phyloP scores from a whole-genome alignment of 2,113 vertebrate genomes.

The Pithys albifrons region DNA sequence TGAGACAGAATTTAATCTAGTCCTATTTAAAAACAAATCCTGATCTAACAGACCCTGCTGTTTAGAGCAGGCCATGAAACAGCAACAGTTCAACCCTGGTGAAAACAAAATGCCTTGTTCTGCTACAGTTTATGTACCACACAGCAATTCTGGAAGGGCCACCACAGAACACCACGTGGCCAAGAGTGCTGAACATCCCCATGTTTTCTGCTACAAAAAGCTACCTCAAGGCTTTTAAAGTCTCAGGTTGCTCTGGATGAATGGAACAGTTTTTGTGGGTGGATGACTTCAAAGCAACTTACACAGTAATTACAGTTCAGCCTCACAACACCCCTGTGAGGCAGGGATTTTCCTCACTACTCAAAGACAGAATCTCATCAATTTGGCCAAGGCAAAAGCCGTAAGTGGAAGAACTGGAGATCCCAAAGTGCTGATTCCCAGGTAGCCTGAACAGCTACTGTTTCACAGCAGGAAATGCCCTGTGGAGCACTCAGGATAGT shows the following conservation, averaged over 20 bases:
- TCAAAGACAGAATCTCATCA: not conserved
- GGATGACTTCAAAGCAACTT: not conserved
- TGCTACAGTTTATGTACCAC: not conserved
- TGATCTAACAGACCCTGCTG: not conserved
- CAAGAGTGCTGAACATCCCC: not conserved
- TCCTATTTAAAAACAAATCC: not conserved
- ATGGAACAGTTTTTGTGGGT: not conserved
- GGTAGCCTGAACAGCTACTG: not conserved
- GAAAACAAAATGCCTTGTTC: not conserved
- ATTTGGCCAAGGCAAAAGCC: not conserved
- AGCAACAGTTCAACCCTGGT: not conserved
- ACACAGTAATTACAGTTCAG: not conserved
- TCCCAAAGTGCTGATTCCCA: not conserved
- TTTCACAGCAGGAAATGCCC: not conserved
- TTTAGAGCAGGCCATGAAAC: not conserved
- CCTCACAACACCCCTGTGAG: conserved; percentile 25
- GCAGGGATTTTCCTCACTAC: not conserved
- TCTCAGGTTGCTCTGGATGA: not conserved
- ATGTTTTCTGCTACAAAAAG: not conserved
- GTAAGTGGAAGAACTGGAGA: not conserved
- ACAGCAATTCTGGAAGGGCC: not conserved
- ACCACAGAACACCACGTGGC: not conserved
- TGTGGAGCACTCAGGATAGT: not conserved
- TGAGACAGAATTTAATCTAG: not conserved
- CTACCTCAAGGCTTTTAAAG: not conserved